These are phyloP conservation scores for Dryococelus australis DNA, from an alignment of 2,888 invertebrate genomes.

Conservation along the genomic window DNA sequence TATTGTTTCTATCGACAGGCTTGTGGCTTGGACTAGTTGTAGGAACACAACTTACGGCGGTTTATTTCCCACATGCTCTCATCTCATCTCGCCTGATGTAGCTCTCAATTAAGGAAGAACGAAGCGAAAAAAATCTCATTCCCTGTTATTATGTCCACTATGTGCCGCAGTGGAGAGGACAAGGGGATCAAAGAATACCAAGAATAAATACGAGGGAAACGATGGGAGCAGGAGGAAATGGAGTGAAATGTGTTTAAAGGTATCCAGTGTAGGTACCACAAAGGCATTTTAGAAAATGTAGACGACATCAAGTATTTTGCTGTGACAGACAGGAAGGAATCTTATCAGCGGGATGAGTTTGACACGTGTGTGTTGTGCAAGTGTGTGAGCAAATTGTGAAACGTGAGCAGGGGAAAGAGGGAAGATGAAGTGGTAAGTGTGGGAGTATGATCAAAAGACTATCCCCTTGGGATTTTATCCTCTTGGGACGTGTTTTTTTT, in stretches of 20 bases:
- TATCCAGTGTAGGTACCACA: not conserved
- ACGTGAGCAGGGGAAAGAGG: not conserved
- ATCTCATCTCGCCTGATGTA: not conserved
- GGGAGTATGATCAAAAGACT: constrained; percentile 13
- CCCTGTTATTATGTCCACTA: not conserved
- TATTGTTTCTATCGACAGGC: too few species aligned
- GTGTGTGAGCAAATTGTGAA: not conserved
- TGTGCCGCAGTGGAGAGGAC: not conserved
- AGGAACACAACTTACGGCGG: too few species aligned
- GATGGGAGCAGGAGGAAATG: not conserved
- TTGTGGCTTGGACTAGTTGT: too few species aligned
- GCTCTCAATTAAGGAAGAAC: not conserved
- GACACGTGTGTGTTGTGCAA: not conserved
- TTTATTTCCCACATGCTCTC: not conserved
- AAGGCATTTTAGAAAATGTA: not conserved
- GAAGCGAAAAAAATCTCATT: constrained; percentile 6
- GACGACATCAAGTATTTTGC: not conserved
- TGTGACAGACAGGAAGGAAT: constrained; percentile 10
- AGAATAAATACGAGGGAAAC: not conserved
- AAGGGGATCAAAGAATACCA: not conserved
- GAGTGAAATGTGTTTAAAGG: constrained; percentile 13
- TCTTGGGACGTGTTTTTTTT: not conserved
- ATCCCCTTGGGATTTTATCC: not conserved
- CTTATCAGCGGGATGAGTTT: constrained; percentile 3
- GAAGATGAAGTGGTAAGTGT: not conserved